Evolutionary conservation across 2,797 vertebrate genomes (phyloP).

Genomic region (Percopsis omiscomaycus): DNA sequence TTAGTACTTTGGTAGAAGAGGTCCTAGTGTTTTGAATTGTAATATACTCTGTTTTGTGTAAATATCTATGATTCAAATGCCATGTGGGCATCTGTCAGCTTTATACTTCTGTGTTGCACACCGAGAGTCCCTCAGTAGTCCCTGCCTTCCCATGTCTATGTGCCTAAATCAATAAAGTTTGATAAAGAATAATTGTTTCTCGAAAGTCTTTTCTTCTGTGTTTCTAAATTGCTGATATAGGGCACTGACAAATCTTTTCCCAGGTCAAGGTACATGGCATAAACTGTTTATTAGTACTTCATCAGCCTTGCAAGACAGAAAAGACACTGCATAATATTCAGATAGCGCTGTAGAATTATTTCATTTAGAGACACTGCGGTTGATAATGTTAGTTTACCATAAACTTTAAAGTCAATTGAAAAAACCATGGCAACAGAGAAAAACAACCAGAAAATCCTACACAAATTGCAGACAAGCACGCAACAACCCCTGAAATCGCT

Average conservation of each 20-base stretch:
- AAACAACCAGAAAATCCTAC: not conserved
- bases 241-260: no score
- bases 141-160: slow-evolving; percentile 27
- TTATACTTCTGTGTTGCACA: slow-evolving; percentile 20
- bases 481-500: no score
- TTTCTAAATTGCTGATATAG: no score
- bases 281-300: not conserved
- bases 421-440: not conserved
- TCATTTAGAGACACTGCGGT: not conserved
- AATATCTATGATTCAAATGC: slow-evolving; percentile 5
- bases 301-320: not conserved
- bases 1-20: slow-evolving; percentile 2
- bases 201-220: no score
- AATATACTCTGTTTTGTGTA: slow-evolving; percentile 20
- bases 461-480: no score
- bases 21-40: slow-evolving; percentile 22
- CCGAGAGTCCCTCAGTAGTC: not conserved
- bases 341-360: not conserved
- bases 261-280: no score
- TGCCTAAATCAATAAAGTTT: slow-evolving; percentile 64
- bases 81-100: slow-evolving; percentile 12
- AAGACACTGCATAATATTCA: not conserved
- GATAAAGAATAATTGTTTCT: slow-evolving; percentile 4
- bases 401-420: not conserved
- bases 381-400: not conserved